These are phyloP conservation scores for Epizoanthus illoricatus DNA, from an alignment of 92 coral and sea anemone genomes.

Conservation along the genomic window DNA sequence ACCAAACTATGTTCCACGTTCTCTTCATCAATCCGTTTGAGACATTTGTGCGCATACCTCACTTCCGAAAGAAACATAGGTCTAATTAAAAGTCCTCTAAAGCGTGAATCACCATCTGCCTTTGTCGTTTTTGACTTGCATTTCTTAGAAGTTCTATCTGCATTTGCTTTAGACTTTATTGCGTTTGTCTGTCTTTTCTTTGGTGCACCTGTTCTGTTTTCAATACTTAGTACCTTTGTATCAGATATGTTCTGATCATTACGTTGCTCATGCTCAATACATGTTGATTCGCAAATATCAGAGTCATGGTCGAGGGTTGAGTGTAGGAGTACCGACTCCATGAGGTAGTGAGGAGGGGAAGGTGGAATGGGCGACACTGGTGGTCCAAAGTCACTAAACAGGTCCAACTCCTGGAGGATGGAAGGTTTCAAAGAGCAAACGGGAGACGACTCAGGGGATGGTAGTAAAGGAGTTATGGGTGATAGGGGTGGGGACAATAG, in stretches of 20 bases:
- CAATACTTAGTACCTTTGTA: background rate
- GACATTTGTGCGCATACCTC: conserved; percentile 47
- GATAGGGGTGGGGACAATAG: background rate
- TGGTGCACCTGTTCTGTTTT: background rate
- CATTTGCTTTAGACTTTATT: background rate
- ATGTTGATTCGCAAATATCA: background rate
- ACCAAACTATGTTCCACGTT: conserved; percentile 43
- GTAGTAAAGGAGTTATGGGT: background rate
- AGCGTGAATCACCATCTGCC: background rate
- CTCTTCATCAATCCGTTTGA: conserved; percentile 41
- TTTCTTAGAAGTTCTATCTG: background rate
- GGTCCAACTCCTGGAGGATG: background rate
- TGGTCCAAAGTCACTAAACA: conserved; percentile 19
- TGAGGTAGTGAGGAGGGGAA: conserved; percentile 18
- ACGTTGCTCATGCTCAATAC: background rate
- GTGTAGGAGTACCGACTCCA: background rate
- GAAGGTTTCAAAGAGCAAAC: conserved; percentile 5
- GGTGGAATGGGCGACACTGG: conserved; percentile 39
- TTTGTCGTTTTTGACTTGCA: background rate
- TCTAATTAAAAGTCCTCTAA: conserved; percentile 43
- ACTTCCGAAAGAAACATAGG: conserved; percentile 46
- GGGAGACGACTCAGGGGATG: conserved; percentile 7
- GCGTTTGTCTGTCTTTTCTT: background rate
- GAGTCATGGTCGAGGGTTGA: background rate
- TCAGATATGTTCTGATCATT: background rate